Conservation (phyloP, 2,888 invertebrate genomes). For the Abrostola triplasia region DNA sequence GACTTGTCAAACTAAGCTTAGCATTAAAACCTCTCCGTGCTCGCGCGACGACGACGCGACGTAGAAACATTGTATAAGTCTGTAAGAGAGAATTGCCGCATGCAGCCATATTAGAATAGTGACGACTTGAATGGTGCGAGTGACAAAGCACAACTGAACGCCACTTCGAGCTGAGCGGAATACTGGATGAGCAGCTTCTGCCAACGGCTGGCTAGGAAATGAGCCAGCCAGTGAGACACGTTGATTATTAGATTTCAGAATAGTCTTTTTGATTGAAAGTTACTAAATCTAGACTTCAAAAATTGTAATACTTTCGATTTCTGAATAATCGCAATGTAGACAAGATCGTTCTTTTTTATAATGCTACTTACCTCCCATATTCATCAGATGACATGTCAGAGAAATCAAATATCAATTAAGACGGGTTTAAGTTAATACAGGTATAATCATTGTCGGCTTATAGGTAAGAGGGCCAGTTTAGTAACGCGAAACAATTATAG, state of each 20-base stretch:
- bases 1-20: background rate
- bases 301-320: background rate
- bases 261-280: background rate
- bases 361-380: too few relatives aligned
- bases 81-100: slow-evolving; percentile 20
- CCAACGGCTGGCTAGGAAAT: slow-evolving; percentile 2
- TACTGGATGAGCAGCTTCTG: slow-evolving; percentile 32
- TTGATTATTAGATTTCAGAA: slow-evolving; percentile 13
- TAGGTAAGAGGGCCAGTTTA: too few relatives aligned
- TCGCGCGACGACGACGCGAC: slow-evolving; percentile 7
- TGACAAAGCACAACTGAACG: slow-evolving; percentile 42
- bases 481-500: too few relatives aligned
- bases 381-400: too few relatives aligned
- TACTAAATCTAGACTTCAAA: background rate
- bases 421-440: too few relatives aligned
- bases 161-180: slow-evolving; percentile 25
- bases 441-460: too few relatives aligned
- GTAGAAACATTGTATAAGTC: slow-evolving; percentile 32
- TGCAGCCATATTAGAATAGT: slow-evolving; percentile 26
- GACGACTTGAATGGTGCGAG: slow-evolving; percentile 27
- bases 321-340: too few relatives aligned
- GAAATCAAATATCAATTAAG: too few relatives aligned
- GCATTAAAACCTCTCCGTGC: background rate
- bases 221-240: slow-evolving; percentile 8
- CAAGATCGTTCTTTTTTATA: too few relatives aligned